Evolutionary conservation across 1,140 invertebrate genomes (phyloP).

Genomic region (Doryteuthis pealeii): DNA sequence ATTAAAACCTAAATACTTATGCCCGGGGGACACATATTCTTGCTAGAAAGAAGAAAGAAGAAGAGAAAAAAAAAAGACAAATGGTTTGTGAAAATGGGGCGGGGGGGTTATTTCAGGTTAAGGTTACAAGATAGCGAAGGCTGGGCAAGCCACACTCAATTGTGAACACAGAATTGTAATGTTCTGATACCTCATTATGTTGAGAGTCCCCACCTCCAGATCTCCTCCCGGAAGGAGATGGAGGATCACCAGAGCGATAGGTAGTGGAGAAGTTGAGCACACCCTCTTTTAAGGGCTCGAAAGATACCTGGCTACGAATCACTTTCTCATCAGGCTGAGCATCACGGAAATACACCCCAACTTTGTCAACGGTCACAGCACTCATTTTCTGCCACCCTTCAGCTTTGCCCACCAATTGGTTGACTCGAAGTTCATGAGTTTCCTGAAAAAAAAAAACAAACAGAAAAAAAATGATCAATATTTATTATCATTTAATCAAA

Average conservation of each 20-base stretch:
- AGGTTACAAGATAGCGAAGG: too few species aligned
- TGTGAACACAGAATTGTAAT: not conserved
- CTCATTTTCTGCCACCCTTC: conserved; percentile 83
- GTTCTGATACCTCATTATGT: not conserved
- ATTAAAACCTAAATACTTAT: too few species aligned
- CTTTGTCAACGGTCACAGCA: conserved; percentile 91
- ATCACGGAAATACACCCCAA: conserved; percentile 89
- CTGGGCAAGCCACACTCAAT: not conserved
- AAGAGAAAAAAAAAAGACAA: too few species aligned
- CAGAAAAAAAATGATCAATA: not conserved
- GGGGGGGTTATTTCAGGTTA: too few species aligned
- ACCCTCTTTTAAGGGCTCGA: not conserved
- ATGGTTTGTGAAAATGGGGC: too few species aligned
- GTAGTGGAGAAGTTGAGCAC: not conserved
- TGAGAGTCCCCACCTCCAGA: not conserved
- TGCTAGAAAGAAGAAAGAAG: too few species aligned
- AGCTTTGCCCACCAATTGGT: conserved; percentile 84
- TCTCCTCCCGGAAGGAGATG: not conserved
- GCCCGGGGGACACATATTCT: too few species aligned
- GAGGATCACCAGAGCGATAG: not conserved
- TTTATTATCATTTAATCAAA: too few species aligned
- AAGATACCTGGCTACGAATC: conserved; percentile 3
- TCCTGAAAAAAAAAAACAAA: conserved; percentile 62
- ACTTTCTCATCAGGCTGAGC: conserved; percentile 51
- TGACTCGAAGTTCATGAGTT: conserved; percentile 77